Conservation (phyloP, 1,140 invertebrate genomes). For the Harlomillsia oculata region DNA sequence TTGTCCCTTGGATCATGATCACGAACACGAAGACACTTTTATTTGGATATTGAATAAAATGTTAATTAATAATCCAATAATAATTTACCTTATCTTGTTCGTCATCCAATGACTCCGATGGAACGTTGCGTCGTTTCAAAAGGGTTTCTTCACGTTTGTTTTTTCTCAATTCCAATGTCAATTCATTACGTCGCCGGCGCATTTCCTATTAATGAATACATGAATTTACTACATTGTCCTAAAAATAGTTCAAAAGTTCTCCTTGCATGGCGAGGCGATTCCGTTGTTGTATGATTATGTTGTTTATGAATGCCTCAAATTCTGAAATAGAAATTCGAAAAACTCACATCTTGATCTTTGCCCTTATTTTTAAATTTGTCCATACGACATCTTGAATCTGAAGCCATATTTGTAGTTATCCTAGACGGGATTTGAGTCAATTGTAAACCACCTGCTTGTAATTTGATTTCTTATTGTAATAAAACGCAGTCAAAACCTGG, state of each 20-base stretch:
- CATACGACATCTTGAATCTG: conserved; percentile 63
- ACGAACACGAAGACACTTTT: too few species aligned
- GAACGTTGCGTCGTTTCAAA: conserved; percentile 89
- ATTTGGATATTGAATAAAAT: too few species aligned
- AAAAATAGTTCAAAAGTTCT: not conserved
- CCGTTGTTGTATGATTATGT: too few species aligned
- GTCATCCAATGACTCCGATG: conserved; percentile 62
- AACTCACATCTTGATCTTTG: conserved; percentile 90
- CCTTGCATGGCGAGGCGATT: too few species aligned
- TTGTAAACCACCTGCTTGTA: too few species aligned
- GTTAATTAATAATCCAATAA: not conserved
- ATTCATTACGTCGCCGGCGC: conserved; percentile 87
- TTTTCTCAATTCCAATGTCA: conserved; percentile 89
- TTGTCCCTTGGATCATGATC: not conserved
- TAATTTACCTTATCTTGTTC: conserved; percentile 37
- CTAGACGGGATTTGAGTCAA: not conserved
- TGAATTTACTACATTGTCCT: not conserved
- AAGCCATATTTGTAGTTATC: conserved; percentile 57
- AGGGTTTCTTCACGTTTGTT: conserved; percentile 94
- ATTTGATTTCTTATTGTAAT: too few species aligned
- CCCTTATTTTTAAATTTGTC: conserved; percentile 94
- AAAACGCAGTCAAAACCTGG: too few species aligned
- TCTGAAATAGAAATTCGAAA: too few species aligned
- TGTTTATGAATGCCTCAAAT: too few species aligned
- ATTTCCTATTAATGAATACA: conserved; percentile 63